Conservation (phyloP, 2,888 invertebrate genomes). For the Creontiades dilutus region DNA sequence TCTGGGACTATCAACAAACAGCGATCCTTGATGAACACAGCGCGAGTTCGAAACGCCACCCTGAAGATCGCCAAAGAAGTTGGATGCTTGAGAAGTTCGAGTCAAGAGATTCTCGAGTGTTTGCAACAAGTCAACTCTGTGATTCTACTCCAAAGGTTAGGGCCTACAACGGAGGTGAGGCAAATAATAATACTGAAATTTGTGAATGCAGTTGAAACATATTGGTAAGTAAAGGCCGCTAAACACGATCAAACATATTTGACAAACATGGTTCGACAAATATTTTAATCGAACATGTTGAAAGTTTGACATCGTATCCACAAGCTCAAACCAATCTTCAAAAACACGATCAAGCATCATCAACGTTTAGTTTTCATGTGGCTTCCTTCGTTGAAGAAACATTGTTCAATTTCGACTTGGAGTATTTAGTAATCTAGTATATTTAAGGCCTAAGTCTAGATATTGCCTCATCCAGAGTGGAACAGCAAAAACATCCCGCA, state of each 20-base stretch:
- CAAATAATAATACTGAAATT: too few species aligned
- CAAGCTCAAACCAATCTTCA: constrained; percentile 13
- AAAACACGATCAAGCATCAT: constrained; percentile 18
- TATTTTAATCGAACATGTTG: too few species aligned
- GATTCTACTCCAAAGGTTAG: background rate
- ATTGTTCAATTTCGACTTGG: constrained; percentile 36
- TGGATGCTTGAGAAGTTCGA: background rate
- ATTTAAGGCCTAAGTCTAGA: too few species aligned
- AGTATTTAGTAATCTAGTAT: too few species aligned
- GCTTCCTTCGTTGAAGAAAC: constrained; percentile 28
- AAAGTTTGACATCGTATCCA: constrained; percentile 1
- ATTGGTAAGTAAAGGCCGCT: too few species aligned
- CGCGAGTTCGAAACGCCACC: background rate
- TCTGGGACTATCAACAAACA: constrained; percentile 10
- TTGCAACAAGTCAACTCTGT: background rate
- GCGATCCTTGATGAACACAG: background rate
- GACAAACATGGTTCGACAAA: too few species aligned
- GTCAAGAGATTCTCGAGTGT: constrained; percentile 25
- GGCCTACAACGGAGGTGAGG: too few species aligned
- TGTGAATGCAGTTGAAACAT: too few species aligned
- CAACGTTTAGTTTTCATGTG: constrained; percentile 14
- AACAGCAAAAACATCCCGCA: constrained; percentile 12
- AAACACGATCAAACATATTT: constrained; percentile 30
- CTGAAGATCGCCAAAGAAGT: background rate
- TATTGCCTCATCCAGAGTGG: constrained; percentile 20